Percentiles rank a stretch among this genome's conserved stretches.
These are phyloP conservation scores for Catocala fraxini DNA, from an alignment of 2,888 invertebrate genomes.

Conservation along the genomic window DNA sequence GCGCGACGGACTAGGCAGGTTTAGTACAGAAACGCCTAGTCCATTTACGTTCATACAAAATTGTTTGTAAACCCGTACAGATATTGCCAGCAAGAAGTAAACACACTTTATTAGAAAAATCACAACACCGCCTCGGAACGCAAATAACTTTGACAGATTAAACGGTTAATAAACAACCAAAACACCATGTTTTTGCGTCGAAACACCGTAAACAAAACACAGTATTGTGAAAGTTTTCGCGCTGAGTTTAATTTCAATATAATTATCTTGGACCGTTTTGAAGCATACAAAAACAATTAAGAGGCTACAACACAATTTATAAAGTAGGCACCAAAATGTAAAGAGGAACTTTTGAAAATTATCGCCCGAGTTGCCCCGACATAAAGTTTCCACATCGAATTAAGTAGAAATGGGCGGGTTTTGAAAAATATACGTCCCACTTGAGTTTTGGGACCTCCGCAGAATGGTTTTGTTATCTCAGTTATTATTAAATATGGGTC, in stretches of 20 bases:
- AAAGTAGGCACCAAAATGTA: slow-evolving; percentile 52
- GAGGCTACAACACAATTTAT: slow-evolving; percentile 56
- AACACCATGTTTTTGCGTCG: slow-evolving; percentile 8
- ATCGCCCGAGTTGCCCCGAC: slow-evolving; percentile 60
- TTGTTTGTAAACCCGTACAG: too few relatives aligned
- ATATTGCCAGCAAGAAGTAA: too few relatives aligned
- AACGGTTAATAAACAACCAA: slow-evolving; percentile 4
- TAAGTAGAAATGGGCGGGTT: slow-evolving; percentile 55
- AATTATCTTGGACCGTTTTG: slow-evolving; percentile 42
- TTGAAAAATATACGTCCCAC: slow-evolving; percentile 57
- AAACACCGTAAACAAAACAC: slow-evolving; percentile 34
- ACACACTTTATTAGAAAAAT: neutral
- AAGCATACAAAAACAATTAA: slow-evolving; percentile 56
- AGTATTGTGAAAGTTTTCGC: slow-evolving; percentile 26
- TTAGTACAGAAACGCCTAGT: too few relatives aligned
- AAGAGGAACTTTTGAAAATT: slow-evolving; percentile 64
- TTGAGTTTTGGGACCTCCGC: slow-evolving; percentile 35
- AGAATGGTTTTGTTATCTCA: slow-evolving; percentile 35
- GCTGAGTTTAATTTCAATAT: slow-evolving; percentile 39
- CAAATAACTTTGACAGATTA: neutral
- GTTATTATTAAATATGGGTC: slow-evolving; percentile 28
- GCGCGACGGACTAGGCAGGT: too few relatives aligned
- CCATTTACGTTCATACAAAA: too few relatives aligned
- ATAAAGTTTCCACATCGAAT: slow-evolving; percentile 62
- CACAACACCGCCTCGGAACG: neutral